Evolutionary conservation across 2,888 invertebrate genomes (phyloP), one percentile per base, ranked within the genome.

Genomic region (Meta bourneti): DNA sequence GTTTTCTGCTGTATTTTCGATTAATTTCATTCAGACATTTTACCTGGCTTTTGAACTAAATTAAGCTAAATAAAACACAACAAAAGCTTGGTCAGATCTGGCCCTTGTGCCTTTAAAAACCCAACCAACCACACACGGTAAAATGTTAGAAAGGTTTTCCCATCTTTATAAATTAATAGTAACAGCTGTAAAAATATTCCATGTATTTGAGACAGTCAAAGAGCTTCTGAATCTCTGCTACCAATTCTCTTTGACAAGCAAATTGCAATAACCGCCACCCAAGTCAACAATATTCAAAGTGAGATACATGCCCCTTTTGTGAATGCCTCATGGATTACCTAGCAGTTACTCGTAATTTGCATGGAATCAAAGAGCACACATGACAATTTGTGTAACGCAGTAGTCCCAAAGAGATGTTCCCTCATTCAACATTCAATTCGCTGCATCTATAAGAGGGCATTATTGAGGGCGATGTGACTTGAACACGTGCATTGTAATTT

Each of bases 401-500:
- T 61, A 61, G 61, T 61, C 11, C 9, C 61, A 61, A 6, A 61
- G 61, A 11, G 61, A 6, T 61, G 16, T 61, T 61, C 61, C 9
- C 61, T 16, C 61, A 11, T 16, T 16, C 13, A 11, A 13, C 13
- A 61, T 61, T 61, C 61, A 61, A 61, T 7, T 61, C 61, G 16
- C 61, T 5, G 61, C 61, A 11, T 61, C 61, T 11, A 16, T 16
- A 61, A 61, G 61, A 61, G 61, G 61, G 61, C 61, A 61, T 61
- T 16, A 61, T 61, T 9, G 61, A 61, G 61, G 16, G 61, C 16
- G 61, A 20, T 19, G 72, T 19, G 19, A n/a, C 2, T 4, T 34
- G 34, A 6, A 6, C 69, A 61, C 75, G 84, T 75, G 75, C 84
- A 61, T 75, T 34, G 48, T 61, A 86, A 86, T 86, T 70, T 51